Evolutionary conservation across 2,113 vertebrate species (phyloP).

Genomic region (Psittacara wagleri): DNA sequence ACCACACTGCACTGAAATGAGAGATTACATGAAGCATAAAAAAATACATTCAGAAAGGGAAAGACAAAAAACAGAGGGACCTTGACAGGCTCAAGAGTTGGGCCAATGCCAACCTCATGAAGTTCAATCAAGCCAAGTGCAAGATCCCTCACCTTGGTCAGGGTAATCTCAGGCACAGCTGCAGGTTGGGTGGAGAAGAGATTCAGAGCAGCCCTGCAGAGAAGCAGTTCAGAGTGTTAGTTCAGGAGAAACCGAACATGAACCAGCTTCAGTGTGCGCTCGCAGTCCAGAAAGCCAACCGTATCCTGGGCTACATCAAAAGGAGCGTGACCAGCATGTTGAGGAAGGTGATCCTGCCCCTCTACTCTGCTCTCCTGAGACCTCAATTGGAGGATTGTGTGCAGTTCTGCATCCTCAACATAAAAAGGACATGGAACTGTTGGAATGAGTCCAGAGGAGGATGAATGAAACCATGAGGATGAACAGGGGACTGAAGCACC

Average conservation of each 20-base stretch:
- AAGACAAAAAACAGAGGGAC: not conserved
- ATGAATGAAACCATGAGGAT: no score
- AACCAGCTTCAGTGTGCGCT: not conserved
- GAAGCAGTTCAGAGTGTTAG: not conserved
- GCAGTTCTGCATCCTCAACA: no score
- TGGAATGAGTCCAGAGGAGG: no score
- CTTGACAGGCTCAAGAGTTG: not conserved
- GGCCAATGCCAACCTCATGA: not conserved
- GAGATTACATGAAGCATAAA: not conserved
- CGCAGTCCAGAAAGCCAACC: not conserved
- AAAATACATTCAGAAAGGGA: not conserved
- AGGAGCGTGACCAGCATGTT: no score
- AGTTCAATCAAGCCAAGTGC: not conserved
- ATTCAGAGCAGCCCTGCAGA: not conserved
- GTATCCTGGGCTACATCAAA: no score
- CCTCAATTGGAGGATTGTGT: no score
- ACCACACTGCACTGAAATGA: not conserved
- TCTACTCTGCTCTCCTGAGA: no score
- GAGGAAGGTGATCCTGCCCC: no score
- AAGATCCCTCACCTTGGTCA: not conserved
- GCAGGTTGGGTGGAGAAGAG: not conserved
- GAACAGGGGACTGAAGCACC: not conserved
- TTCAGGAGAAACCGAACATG: not conserved
- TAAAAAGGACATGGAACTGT: no score
- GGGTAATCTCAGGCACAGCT: not conserved